phyloP scores from a whole-genome alignment of 64 coral and sea anemone genomes.

The Montipora foliosa region DNA sequence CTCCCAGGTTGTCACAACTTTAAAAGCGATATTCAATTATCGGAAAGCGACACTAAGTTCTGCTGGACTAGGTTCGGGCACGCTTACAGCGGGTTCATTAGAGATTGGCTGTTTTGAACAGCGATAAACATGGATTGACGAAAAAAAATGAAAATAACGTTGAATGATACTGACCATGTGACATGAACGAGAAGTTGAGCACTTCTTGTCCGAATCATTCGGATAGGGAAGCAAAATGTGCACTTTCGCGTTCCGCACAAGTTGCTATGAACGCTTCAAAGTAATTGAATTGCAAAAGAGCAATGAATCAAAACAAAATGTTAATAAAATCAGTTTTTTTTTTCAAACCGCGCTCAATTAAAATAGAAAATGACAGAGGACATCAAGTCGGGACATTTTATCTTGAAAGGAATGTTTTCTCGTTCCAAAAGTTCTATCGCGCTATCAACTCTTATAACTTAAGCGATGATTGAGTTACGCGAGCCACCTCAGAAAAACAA shows the following conservation, averaged over 20 bases:
- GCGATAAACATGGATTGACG: neutral
- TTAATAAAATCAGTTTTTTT: neutral
- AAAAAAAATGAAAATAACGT: neutral
- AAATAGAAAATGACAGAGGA: neutral
- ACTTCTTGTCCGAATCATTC: neutral
- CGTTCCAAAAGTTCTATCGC: neutral
- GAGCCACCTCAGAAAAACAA: slow-evolving; percentile 2
- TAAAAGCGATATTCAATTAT: neutral
- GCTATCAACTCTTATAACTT: slow-evolving; percentile 12
- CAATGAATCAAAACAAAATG: neutral
- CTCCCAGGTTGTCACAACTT: neutral
- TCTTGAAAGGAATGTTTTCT: neutral
- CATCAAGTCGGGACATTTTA: neutral
- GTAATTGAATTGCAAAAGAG: neutral
- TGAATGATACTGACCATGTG: neutral
- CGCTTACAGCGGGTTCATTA: neutral
- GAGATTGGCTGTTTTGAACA: neutral
- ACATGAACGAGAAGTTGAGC: neutral
- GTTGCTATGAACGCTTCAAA: neutral
- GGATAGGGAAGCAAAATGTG: neutral
- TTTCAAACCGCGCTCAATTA: neutral
- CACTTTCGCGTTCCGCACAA: neutral
- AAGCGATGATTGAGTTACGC: slow-evolving; percentile 36
- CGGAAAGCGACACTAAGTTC: neutral
- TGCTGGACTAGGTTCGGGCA: too few relatives aligned